Evolutionary conservation across 2,113 vertebrate species (phyloP).

Genomic region (Apus apus): DNA sequence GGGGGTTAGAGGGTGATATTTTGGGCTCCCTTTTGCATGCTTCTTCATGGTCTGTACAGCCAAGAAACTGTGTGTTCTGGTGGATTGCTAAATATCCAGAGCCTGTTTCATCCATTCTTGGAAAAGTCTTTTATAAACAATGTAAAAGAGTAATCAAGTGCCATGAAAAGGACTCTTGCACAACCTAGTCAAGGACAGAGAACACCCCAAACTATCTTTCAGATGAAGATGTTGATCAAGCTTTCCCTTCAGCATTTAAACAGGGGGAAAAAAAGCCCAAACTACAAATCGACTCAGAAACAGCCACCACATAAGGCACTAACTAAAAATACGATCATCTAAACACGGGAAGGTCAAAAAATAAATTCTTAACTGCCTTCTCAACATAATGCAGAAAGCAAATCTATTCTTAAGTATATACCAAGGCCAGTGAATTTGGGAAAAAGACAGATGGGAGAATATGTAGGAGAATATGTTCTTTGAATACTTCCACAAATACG

Average conservation of each 20-base stretch:
- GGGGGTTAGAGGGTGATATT: neutral
- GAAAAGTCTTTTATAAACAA: neutral
- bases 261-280: neutral
- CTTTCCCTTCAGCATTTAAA: neutral
- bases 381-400: neutral
- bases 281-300: neutral
- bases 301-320: neutral
- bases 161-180: neutral
- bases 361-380: slow-evolving; percentile 53
- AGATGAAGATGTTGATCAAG: neutral
- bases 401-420: slow-evolving; percentile 46
- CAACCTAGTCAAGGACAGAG: neutral
- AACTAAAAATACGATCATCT: slow-evolving; percentile 49
- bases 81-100: neutral
- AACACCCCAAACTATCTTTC: neutral
- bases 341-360: slow-evolving; percentile 56
- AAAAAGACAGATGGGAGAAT: slow-evolving; percentile 44
- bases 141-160: neutral
- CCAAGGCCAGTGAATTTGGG: slow-evolving; percentile 43
- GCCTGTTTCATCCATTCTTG: neutral
- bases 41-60: neutral
- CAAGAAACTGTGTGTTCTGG: neutral
- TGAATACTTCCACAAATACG: slow-evolving; percentile 44
- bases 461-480: slow-evolving; percentile 44
- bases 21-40: neutral